Base-by-base conservation (phyloP, 2,888 invertebrate species). In the Trichogramma dendrolimi region DNA sequence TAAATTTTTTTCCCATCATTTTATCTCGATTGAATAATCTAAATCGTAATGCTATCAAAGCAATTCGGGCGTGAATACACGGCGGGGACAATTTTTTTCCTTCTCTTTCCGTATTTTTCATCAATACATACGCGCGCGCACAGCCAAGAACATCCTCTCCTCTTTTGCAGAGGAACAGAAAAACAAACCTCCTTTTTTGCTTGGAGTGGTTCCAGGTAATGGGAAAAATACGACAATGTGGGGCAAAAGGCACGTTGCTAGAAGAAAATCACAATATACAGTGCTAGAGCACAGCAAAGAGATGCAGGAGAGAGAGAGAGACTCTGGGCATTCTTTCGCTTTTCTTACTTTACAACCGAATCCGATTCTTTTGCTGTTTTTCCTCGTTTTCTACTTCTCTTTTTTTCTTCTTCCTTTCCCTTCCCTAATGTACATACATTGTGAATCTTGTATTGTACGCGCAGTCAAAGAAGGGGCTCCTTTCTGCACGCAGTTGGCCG, bases 361-460 rank as follows among this genome's bases (percentile, higher is more conserved):
- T 55, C 6, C 46, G 4, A 27, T 27, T 27, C 27, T 47, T 14
- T 49, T 38, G 41, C 50, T 43, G 14, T 40, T 10, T 54, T 54
- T 43, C 27, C 14, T 55, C 39, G 27, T 42, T 60, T 58, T 47
- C 14, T 48, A 38, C 39, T 11, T 50, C 41, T 58, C 47, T 38
- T 51, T 8, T 52, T 27, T 27, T 27, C 27, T 40, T 42, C 50
- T 55, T 42, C 27, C 58, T 27, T 11, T 39, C 14, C 3, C 60
- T 57, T 52, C 52, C 48, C 27, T 27, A 27, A 27, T 27, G 27
- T 27, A 27, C 27, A 27, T 53, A 56, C 50, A 55, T 61, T 63
- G 47, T 60, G 52, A 65, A 66, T 67, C 60, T 60, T 63, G 58
- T 66, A 69, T 65, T 67, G 62, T 63, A 60, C 54, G 60, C 53